phyloP scores from a whole-genome alignment of 2,888 invertebrate genomes.

The Ferdinandea cuprea region DNA sequence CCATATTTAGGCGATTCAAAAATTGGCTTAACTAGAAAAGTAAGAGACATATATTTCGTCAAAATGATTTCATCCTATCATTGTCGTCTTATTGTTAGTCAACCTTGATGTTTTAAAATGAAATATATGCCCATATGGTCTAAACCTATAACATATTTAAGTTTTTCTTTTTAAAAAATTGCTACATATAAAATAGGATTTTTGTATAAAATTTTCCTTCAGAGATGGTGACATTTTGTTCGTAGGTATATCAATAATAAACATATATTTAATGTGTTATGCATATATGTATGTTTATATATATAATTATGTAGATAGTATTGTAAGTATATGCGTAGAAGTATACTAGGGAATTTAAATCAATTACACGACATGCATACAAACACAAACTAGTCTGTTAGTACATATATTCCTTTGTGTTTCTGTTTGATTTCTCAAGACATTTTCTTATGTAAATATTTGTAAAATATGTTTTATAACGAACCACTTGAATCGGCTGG shows the following conservation, averaged over 20 bases:
- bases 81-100: too few species aligned
- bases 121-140: constrained; percentile 5
- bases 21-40: too few species aligned
- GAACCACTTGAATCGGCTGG: constrained; percentile 90
- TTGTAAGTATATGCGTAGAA: constrained; percentile 39
- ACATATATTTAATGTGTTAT: constrained; percentile 13
- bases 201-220: not conserved
- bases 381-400: constrained; percentile 37
- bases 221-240: constrained; percentile 12
- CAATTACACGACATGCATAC: constrained; percentile 52
- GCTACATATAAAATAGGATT: constrained; percentile 13
- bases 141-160: not conserved
- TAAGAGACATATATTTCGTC: too few species aligned
- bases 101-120: too few species aligned
- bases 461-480: constrained; percentile 56
- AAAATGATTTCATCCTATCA: too few species aligned
- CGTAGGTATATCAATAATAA: constrained; percentile 57
- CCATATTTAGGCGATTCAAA: too few species aligned
- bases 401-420: constrained; percentile 35
- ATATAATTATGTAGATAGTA: constrained; percentile 29
- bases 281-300: constrained; percentile 9
- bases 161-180: not conserved
- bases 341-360: constrained; percentile 14
- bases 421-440: constrained; percentile 39
- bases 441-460: constrained; percentile 31